Percentiles rank a stretch among this genome's conserved stretches.
phyloP scores from a whole-genome alignment of 2,113 vertebrate genomes.

The Nettapus auritus region DNA sequence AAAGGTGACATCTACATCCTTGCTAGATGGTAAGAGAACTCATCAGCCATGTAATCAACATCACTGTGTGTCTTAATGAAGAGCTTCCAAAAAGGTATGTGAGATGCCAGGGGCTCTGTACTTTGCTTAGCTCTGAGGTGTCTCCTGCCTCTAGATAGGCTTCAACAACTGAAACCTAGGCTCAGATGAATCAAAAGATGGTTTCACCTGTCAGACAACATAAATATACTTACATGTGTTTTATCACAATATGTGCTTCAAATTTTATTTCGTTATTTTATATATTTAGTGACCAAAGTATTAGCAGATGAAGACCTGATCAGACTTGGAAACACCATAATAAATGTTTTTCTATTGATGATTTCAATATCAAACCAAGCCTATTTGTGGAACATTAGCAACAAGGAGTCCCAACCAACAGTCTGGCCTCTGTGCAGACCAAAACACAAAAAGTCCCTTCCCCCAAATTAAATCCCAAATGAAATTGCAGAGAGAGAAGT shows the following conservation, averaged over 20 bases:
- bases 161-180: neutral
- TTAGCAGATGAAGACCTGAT: neutral
- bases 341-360: neutral
- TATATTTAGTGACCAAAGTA: neutral
- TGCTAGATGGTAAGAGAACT: neutral
- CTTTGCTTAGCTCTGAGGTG: neutral
- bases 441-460: neutral
- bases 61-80: neutral
- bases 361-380: neutral
- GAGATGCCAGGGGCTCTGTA: too few species aligned
- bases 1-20: rapidly evolving
- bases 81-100: rapidly evolving
- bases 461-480: neutral
- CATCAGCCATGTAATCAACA: rapidly evolving
- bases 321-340: neutral
- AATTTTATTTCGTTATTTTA: neutral
- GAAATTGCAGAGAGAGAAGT: neutral
- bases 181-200: neutral
- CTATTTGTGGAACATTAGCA: neutral
- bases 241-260: neutral
- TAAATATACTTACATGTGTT: neutral
- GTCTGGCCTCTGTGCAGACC: neutral
- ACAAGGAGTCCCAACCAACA: neutral
- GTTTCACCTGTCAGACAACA: neutral
- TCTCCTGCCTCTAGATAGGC: neutral